Conservation (phyloP, 2,797 vertebrate species). For the Clamator glandarius region DNA sequence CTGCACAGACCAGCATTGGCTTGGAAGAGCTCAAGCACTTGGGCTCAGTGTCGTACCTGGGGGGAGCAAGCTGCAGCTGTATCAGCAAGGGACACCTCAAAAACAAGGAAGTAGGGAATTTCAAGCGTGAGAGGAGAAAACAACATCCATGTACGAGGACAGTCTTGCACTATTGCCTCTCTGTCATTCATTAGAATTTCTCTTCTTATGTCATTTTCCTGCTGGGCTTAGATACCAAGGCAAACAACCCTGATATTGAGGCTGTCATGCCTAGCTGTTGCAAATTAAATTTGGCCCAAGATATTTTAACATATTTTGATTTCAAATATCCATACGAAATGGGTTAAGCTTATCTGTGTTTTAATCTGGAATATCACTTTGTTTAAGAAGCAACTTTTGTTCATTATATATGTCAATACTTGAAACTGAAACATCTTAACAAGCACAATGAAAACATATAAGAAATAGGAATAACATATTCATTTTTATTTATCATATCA, state of each 20-base stretch:
- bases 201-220: neutral
- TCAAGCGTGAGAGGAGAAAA: neutral
- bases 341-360: neutral
- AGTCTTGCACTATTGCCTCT: rapidly evolving
- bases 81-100: neutral
- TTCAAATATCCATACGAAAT: conserved; percentile 14
- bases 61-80: neutral
- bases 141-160: rapidly evolving
- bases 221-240: neutral
- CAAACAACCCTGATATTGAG: rapidly evolving
- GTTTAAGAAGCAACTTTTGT: neutral
- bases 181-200: neutral
- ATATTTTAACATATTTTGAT: neutral
- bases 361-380: neutral
- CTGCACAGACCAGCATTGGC: neutral
- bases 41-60: rapidly evolving
- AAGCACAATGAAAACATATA: neutral
- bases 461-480: neutral
- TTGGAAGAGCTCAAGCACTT: rapidly evolving
- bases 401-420: neutral
- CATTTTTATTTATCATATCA: neutral
- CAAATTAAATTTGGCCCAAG: neutral
- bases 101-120: neutral
- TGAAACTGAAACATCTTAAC: neutral
- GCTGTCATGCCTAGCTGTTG: neutral